Evolutionary conservation across 2,888 invertebrate genomes (phyloP).

Genomic region (Chydorus sphaericus): DNA sequence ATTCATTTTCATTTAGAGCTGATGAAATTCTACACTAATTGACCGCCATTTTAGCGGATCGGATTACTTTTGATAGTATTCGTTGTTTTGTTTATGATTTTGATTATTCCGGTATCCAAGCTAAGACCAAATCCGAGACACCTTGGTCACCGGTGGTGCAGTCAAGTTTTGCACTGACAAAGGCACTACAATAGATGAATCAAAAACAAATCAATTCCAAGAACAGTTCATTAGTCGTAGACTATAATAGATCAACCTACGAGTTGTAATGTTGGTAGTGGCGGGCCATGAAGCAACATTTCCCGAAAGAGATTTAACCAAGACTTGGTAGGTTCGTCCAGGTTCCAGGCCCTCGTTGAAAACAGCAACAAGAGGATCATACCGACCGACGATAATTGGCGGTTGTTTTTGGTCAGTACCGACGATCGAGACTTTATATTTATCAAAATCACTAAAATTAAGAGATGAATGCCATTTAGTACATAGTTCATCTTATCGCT

Average conservation of each 20-base stretch:
- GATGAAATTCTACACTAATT: too few species aligned
- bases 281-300: slow-evolving; percentile 93
- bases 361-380: slow-evolving; percentile 31
- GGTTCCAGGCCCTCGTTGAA: slow-evolving; percentile 73
- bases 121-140: slow-evolving; percentile 45
- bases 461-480: slow-evolving; percentile 15
- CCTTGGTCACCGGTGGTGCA: slow-evolving; percentile 26
- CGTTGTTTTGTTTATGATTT: too few species aligned
- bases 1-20: too few species aligned
- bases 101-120: slow-evolving; percentile 69
- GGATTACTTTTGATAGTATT: too few species aligned
- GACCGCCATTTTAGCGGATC: too few species aligned
- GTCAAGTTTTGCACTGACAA: slow-evolving; percentile 53
- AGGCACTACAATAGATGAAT: too few species aligned
- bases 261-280: slow-evolving; percentile 68
- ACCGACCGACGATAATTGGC: slow-evolving; percentile 26
- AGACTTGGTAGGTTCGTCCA: slow-evolving; percentile 74
- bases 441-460: slow-evolving; percentile 68
- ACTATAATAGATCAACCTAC: slow-evolving; percentile 28
- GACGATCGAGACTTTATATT: slow-evolving; percentile 75
- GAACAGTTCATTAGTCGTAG: too few species aligned
- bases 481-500: too few species aligned
- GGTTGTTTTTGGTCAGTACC: slow-evolving; percentile 39
- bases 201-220: too few species aligned
- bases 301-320: slow-evolving; percentile 83